phyloP scores from a whole-genome alignment of 2,113 vertebrate genomes.

The Parus major region DNA sequence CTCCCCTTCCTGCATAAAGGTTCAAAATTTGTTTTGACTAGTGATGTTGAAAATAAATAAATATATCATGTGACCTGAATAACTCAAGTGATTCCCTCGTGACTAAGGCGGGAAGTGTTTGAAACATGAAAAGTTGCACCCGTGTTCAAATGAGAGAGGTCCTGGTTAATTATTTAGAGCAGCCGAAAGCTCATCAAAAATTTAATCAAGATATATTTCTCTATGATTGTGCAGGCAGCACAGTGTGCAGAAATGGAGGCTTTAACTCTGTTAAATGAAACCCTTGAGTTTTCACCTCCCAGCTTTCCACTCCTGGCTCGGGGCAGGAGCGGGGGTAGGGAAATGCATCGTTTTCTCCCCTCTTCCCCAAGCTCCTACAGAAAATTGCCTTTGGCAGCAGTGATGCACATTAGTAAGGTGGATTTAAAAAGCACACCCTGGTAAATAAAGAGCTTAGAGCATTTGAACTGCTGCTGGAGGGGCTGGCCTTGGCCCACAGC shows the following conservation, averaged over 20 bases:
- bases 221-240: neutral
- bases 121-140: constrained; percentile 42
- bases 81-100: neutral
- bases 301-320: neutral
- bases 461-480: neutral
- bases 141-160: neutral
- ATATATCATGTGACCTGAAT: neutral
- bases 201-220: constrained; percentile 56
- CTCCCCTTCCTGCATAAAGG: neutral
- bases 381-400: neutral
- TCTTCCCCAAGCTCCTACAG: neutral
- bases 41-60: neutral
- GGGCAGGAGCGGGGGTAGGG: rapidly evolving
- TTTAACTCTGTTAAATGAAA: constrained; percentile 12
- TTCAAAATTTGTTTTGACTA: constrained; percentile 3
- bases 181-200: constrained; percentile 64
- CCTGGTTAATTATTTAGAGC: constrained; percentile 58
- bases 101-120: neutral
- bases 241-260: neutral
- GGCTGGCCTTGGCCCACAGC: neutral
- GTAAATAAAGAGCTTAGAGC: neutral
- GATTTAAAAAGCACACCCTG: neutral
- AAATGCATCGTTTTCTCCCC: neutral
- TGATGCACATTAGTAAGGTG: neutral
- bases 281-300: neutral